Evolutionary conservation across 2,797 vertebrate species (phyloP).

Genomic region (Pipistrellus pipistrellus): DNA sequence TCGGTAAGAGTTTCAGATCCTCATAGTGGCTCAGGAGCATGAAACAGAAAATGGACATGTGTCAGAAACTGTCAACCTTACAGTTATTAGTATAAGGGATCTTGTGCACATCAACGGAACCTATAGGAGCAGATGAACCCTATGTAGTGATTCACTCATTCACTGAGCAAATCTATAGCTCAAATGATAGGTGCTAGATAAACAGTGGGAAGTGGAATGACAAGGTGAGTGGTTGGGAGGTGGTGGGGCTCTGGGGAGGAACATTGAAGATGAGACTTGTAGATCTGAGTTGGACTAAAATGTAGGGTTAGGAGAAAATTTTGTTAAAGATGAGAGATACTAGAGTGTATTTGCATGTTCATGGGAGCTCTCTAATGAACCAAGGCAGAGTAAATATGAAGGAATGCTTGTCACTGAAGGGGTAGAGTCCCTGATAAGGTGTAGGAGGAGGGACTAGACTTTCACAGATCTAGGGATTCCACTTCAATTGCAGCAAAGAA

Average conservation of each 20-base stretch:
- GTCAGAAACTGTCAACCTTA: neutral
- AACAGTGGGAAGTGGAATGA: neutral
- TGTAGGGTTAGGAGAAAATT: neutral
- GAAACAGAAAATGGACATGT: neutral
- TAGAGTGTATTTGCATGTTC: neutral
- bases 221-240: neutral
- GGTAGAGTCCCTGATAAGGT: neutral
- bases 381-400: neutral
- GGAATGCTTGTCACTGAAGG: neutral
- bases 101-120: neutral
- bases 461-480: neutral
- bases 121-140: neutral
- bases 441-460: neutral
- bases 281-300: neutral
- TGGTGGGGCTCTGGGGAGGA: neutral
- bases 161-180: neutral
- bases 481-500: neutral
- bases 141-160: neutral
- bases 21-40: neutral
- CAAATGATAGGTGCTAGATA: neutral
- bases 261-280: neutral
- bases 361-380: neutral
- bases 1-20: neutral
- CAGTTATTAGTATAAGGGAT: neutral
- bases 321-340: neutral